Percentiles rank a stretch among this genome's conserved stretches.
These are phyloP conservation scores for Adrianichthys oophorus DNA, from an alignment of 2,797 vertebrate genomes.

Conservation along the genomic window DNA sequence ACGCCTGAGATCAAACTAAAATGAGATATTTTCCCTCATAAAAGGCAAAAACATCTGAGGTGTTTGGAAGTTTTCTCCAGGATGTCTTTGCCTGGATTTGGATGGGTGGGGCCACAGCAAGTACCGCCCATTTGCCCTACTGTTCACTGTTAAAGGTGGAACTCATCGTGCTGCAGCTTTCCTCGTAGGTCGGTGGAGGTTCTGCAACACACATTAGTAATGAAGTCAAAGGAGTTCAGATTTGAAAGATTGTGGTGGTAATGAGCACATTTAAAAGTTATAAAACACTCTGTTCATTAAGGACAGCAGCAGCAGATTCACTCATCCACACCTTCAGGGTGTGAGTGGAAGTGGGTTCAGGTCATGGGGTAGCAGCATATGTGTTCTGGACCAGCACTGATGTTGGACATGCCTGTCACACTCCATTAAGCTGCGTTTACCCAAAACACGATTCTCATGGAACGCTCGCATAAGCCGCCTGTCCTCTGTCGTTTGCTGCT, in stretches of 20 bases:
- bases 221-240: constrained; percentile 1
- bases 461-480: too few species aligned
- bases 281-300: too few species aligned
- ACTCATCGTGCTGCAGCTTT: constrained; percentile 89
- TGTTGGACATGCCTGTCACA: too few species aligned
- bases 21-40: constrained; percentile 54
- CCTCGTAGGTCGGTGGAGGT: constrained; percentile 94
- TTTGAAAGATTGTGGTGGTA: not conserved
- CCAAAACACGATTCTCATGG: too few species aligned
- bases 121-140: constrained; percentile 42
- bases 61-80: constrained; percentile 11
- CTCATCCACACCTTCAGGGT: too few species aligned
- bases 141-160: constrained; percentile 78
- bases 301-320: too few species aligned
- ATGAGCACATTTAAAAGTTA: too few species aligned
- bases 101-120: constrained; percentile 13
- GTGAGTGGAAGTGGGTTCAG: too few species aligned
- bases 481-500: too few species aligned
- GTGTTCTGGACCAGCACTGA: too few species aligned
- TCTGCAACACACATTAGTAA: constrained; percentile 74
- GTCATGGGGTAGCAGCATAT: too few species aligned
- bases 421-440: too few species aligned
- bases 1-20: constrained; percentile 29
- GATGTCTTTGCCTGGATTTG: constrained; percentile 34
- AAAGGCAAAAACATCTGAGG: constrained; percentile 29